Base-by-base conservation (phyloP, 2,888 invertebrate genomes). In the Hartigia nigra region DNA sequence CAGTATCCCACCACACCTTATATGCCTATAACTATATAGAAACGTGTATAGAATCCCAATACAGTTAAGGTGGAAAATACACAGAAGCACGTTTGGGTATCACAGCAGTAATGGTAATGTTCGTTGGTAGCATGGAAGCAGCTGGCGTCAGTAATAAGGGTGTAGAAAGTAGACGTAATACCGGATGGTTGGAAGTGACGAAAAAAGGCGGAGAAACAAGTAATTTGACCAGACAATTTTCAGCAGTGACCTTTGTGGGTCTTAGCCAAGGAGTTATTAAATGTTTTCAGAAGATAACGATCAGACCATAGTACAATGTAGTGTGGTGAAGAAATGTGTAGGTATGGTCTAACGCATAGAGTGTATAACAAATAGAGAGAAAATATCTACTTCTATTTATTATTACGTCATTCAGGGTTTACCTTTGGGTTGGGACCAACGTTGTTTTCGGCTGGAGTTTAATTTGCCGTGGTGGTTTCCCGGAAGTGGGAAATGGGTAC, bases 61-160 rank as follows among this genome's bases (percentile, higher is more conserved):
- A 23, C 14, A 55, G 55, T 14, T 5, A 55, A 55, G 55, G 55
- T 55, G 23, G 55, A 55, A 55, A 23, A 55, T 55, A 55, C 55
- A 55, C 23, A 55, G 55, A 55, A 55, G 14, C 23, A 55, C 55
- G 23, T 55, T 55, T 55, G 55, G 55, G 55, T 55, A 55, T 55
- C 55, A 55, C 55, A 23, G 55, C 55, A 23, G 23, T 55, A 55
- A 55, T 39, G 23, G 39, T 70, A 31, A 70, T 32, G 31, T 3
- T 72, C 12, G 31, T 12, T 72, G 31, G 9, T 12, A 72, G 31
- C 12, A 72, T 31, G 72, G 72, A 72, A 72, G 12, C 72, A 72
- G 72, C 72, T 72, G 72, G 32, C 31, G 72, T 72, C 72, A 32
- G 72, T 72, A 72, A 72, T 72, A 72, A 72, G 31, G 12, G 4